Percentiles rank a stretch among this genome's conserved stretches.
These are phyloP conservation scores for Craseonycteris thonglongyai DNA, from an alignment of 2,113 vertebrate genomes.

Conservation along the genomic window DNA sequence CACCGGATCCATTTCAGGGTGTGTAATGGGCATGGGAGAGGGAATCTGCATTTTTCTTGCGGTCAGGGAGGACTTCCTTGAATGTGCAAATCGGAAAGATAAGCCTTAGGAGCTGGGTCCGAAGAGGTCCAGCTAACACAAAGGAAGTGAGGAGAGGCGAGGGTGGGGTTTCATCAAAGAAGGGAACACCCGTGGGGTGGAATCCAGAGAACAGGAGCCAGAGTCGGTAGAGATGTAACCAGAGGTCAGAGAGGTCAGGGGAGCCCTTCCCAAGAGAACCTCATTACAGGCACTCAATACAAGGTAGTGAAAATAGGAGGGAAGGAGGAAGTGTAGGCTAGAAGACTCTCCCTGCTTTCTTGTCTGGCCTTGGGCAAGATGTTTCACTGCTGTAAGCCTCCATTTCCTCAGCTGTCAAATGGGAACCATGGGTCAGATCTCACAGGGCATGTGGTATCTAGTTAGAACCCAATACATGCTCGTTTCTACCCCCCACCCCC, in stretches of 20 bases:
- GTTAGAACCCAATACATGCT: neutral
- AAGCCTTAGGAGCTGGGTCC: no score
- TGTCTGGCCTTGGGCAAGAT: neutral
- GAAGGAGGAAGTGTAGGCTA: neutral
- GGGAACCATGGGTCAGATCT: neutral
- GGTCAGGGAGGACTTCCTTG: neutral
- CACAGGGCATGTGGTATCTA: rapidly evolving
- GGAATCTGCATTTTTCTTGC: neutral
- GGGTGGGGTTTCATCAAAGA: neutral
- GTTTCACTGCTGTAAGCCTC: neutral
- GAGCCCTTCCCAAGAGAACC: no score
- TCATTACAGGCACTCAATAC: neutral
- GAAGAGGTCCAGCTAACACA: neutral
- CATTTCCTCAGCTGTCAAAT: neutral
- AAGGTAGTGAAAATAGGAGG: no score
- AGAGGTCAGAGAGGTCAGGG: neutral
- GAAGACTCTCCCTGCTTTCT: neutral
- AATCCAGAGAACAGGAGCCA: neutral
- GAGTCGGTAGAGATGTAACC: neutral
- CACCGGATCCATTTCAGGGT: neutral
- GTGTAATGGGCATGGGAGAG: rapidly evolving
- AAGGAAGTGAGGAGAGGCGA: neutral
- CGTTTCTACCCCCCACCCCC: no score
- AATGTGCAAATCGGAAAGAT: neutral
- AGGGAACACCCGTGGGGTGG: neutral